Evolutionary conservation across 2,113 vertebrate species (phyloP).

Genomic region (Lucifuga dentata): DNA sequence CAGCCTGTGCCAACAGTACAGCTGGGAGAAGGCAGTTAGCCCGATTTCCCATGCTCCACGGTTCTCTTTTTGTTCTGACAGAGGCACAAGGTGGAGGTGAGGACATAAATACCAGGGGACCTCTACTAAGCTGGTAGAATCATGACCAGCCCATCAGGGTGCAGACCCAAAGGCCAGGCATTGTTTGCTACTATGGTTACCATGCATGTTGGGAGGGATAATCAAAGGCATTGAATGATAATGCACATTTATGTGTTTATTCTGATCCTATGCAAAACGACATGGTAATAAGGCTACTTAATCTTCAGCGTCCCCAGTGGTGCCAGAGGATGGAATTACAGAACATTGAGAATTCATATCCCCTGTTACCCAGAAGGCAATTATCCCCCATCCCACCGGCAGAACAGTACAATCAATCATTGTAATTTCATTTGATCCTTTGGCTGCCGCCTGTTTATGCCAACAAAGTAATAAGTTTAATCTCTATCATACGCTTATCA

Average conservation of each 20-base stretch:
- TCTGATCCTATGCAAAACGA: constrained; percentile 55
- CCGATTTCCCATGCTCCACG: constrained; percentile 60
- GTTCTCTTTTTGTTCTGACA: constrained; percentile 61
- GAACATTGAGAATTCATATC: constrained; percentile 80
- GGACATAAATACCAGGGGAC: constrained; percentile 63
- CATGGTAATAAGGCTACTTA: constrained; percentile 68
- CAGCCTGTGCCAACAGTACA: constrained; percentile 53
- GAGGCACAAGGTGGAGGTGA: constrained; percentile 53
- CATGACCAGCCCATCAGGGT: constrained; percentile 50
- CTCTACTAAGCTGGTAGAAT: constrained; percentile 44
- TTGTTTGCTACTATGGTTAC: constrained; percentile 59
- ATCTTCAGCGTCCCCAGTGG: constrained; percentile 76
- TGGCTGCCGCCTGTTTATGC: constrained; percentile 83
- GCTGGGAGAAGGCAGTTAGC: constrained; percentile 68
- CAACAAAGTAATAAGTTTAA: constrained; percentile 84
- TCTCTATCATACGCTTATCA: constrained; percentile 82
- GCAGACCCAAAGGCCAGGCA: constrained; percentile 41
- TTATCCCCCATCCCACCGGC: constrained; percentile 81
- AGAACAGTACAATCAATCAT: constrained; percentile 86
- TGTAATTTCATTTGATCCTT: constrained; percentile 86
- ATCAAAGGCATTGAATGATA: constrained; percentile 56
- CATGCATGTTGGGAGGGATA: constrained; percentile 32
- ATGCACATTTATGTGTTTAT: constrained; percentile 58
- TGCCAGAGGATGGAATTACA: constrained; percentile 81
- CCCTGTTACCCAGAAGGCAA: constrained; percentile 82